A percentile compares a stretch with the other conserved stretches of the same genome.
These are phyloP conservation scores for Mesoclemmys tuberculata DNA, from an alignment of 2,113 vertebrate species.

Conservation along the genomic window DNA sequence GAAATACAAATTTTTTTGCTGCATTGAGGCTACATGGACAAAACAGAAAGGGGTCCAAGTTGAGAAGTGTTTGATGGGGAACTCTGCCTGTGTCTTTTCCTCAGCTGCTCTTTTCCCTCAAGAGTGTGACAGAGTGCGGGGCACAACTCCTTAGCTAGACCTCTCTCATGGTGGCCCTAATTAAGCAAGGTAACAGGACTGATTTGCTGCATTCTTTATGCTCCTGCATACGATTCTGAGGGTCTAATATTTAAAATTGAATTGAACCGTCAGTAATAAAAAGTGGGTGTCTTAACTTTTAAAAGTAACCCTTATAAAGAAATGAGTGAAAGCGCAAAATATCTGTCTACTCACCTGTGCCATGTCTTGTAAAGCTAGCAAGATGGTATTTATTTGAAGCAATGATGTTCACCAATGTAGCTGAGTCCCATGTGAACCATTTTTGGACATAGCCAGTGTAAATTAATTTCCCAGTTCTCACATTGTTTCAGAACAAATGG, in stretches of 20 bases:
- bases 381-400: neutral
- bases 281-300: neutral
- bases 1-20: accelerated
- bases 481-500: neutral
- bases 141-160: too few species aligned
- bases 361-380: neutral
- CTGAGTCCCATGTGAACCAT: neutral
- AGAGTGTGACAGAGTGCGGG: neutral
- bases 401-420: neutral
- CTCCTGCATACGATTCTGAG: neutral
- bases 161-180: too few species aligned
- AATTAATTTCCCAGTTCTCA: neutral
- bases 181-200: neutral
- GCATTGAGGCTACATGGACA: neutral
- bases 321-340: neutral
- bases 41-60: neutral
- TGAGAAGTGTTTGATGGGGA: neutral
- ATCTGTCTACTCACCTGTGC: neutral
- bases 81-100: neutral
- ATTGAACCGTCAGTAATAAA: neutral
- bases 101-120: neutral
- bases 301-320: neutral
- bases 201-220: neutral
- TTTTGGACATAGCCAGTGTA: neutral
- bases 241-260: neutral